These are phyloP conservation scores for Aphelinus certus DNA, from an alignment of 1,140 invertebrate species.

Conservation along the genomic window DNA sequence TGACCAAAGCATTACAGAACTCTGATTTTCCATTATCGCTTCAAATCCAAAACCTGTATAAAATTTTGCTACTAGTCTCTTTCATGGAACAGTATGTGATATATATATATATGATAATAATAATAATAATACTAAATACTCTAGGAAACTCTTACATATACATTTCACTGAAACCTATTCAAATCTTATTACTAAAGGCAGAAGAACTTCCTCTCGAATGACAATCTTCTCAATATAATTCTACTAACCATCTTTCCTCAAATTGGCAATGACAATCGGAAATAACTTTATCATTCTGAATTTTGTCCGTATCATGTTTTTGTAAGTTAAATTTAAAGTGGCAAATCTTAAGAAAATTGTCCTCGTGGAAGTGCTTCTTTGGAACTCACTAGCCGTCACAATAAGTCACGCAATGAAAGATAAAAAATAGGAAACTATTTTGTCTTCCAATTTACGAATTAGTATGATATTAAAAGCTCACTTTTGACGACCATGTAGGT, in stretches of 20 bases:
- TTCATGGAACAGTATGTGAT: slow-evolving; percentile 2
- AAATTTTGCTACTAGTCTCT: slow-evolving; percentile 10
- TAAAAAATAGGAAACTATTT: slow-evolving; percentile 30
- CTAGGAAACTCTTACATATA: slow-evolving; percentile 31
- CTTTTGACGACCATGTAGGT: slow-evolving; percentile 26
- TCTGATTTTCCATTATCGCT: neutral
- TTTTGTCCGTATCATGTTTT: neutral
- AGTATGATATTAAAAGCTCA: slow-evolving; percentile 28
- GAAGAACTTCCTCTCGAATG: slow-evolving; percentile 38
- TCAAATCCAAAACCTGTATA: neutral
- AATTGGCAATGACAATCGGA: neutral
- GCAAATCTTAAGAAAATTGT: slow-evolving; percentile 33
- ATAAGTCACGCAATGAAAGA: slow-evolving; percentile 13
- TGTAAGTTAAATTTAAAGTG: neutral
- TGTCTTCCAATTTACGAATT: slow-evolving; percentile 13
- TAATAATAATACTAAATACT: slow-evolving; percentile 4
- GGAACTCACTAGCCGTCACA: slow-evolving; percentile 48
- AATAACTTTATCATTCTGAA: neutral
- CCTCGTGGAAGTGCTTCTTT: slow-evolving; percentile 45
- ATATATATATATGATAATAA: neutral
- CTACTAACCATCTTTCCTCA: neutral
- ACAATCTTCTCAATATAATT: slow-evolving; percentile 28
- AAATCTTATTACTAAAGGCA: slow-evolving; percentile 37
- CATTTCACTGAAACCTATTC: slow-evolving; percentile 8
- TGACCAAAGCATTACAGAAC: slow-evolving; percentile 10